A percentile compares a stretch with the other conserved stretches of the same genome.
These are phyloP conservation scores for Cottoperca gobio DNA, from an alignment of 2,797 vertebrate species.

Conservation along the genomic window DNA sequence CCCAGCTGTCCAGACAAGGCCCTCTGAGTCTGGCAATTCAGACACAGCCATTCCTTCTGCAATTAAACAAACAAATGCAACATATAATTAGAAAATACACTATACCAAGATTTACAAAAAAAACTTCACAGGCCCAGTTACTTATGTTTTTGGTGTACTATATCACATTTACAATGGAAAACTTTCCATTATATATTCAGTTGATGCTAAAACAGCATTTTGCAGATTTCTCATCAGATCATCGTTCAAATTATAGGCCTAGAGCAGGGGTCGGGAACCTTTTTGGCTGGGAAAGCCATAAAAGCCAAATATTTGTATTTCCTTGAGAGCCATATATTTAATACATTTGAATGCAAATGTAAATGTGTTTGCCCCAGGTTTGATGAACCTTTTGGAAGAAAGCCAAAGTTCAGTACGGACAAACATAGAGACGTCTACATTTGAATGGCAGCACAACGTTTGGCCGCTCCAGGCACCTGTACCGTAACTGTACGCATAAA, in stretches of 20 bases:
- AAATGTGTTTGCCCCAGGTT: too few species aligned
- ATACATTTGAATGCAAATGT: too few species aligned
- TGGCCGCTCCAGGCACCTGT: too few species aligned
- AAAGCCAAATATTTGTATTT: too few species aligned
- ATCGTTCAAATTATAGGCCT: background rate
- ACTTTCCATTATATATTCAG: background rate
- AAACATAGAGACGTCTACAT: too few species aligned
- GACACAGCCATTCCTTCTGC: conserved; percentile 98
- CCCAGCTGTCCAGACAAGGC: conserved; percentile 92
- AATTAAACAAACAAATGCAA: conserved; percentile 63
- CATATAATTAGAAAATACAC: conserved; percentile 25
- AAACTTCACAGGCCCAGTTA: background rate
- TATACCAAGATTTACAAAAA: background rate
- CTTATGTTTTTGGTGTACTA: background rate
- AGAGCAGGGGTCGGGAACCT: too few species aligned
- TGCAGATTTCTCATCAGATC: background rate
- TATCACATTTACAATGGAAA: background rate
- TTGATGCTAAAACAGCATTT: background rate
- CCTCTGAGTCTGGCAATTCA: conserved; percentile 97
- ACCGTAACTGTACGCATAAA: too few species aligned
- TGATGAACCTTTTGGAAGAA: too few species aligned
- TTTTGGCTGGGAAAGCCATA: too few species aligned
- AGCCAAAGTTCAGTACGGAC: too few species aligned
- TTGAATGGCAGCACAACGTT: too few species aligned
- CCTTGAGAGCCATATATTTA: too few species aligned